Base-by-base conservation (phyloP, 2,888 invertebrate genomes). In the Platycheirus albimanus region DNA sequence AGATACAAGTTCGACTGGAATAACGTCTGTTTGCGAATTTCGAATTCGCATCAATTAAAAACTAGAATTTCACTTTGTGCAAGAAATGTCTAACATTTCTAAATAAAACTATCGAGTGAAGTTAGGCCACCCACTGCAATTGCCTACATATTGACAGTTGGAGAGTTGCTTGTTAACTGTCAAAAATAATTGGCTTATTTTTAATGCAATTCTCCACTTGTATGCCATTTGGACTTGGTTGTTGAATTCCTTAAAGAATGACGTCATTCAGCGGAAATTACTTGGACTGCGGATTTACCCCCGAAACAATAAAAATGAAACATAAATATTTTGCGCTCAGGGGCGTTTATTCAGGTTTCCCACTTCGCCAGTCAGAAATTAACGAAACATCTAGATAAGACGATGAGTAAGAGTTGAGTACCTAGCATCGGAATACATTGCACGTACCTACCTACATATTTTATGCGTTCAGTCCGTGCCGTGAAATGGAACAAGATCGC, bases 11-110 rank as follows among this genome's bases (percentile, higher is more conserved):
- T 72, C 49, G 54, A 24, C 30, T 7, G 8, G 24, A 41, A 72
- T 81, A 77, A 77, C 81, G 77, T 81, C 77, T 67, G 75, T 41
- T 45, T 13, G 24, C 13, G 45, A 61, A 45, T 43, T 43, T 45
- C 19, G 19, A 61, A 45, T 30, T 45, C 5, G 43, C 58, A 58
- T 41, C 58, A 61, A 61, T 45, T 61, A 45, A 52, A 17, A 30
- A 45, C 17, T 10, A 41, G 41, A 58, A 41, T 58, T 28, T 58
- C 41, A 41, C 15, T 58, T 41, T 15, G 38, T 56, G 38, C 19
- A 54, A 19, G n/a, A 52, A 20, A 20, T 54, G 19, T 38, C 3
- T 20, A 36, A 7, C 3, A 38, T 30, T 33, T 52, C n/a, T 33
- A 4, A n/a, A n/a, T 20, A 19, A n/a, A 20, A 20, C n/a, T 33